These are phyloP conservation scores for Acrobasis consociella DNA, from an alignment of 2,888 invertebrate genomes.

Conservation along the genomic window DNA sequence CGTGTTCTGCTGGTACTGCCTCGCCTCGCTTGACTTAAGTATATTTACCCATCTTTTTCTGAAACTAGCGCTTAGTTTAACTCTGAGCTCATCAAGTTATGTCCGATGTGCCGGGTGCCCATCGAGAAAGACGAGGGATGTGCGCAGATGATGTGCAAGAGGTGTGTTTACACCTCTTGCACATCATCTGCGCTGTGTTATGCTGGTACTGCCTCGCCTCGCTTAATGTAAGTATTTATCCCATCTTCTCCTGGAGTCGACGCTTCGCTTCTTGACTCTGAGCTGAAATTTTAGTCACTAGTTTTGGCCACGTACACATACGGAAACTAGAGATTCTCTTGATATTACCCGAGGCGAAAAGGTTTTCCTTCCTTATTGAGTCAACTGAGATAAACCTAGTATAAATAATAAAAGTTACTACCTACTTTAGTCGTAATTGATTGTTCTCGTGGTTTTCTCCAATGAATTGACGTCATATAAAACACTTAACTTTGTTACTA, in stretches of 20 bases:
- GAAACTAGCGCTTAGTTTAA: conserved; percentile 87
- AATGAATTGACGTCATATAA: no score
- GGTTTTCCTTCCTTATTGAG: no score
- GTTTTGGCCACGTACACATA: no score
- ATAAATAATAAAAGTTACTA: no score
- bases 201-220: conserved; percentile 99
- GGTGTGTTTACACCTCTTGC: conserved; percentile 98
- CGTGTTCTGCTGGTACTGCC: conserved; percentile 99
- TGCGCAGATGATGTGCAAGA: conserved; percentile 99
- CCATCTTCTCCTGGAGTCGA: conserved; percentile 75
- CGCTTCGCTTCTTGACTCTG: conserved; percentile 90
- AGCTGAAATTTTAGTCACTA: no score
- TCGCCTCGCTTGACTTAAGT: conserved; percentile 97
- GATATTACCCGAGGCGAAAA: no score
- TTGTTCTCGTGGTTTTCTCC: no score
- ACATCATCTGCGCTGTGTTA: conserved; percentile 99
- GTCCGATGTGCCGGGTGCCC: conserved; percentile 98
- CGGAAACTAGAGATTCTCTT: no score
- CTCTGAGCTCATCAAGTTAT: conserved; percentile 96
- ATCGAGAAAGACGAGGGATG: conserved; percentile 97
- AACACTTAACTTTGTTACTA: no score
- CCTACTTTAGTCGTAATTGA: no score
- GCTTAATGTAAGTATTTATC: conserved; percentile 92
- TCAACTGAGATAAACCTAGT: no score
- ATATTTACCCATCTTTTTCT: conserved; percentile 59